Base-by-base conservation (phyloP, 2,113 vertebrate species). In the Neodon shergylaensis region DNA sequence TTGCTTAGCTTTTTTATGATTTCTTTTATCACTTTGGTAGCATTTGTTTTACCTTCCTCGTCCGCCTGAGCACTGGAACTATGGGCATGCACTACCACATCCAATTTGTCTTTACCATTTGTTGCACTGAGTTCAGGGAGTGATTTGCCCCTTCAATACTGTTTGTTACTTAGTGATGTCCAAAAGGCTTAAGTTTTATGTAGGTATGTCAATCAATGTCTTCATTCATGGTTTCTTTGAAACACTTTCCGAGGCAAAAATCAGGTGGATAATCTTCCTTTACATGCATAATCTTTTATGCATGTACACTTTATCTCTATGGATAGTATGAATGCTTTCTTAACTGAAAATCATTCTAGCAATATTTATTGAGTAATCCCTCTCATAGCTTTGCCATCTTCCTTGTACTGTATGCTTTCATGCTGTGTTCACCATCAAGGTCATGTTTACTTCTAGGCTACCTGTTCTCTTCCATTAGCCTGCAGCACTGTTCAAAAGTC, bases 1-100 rank as follows among this genome's bases (percentile, higher is more conserved):
- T 58, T 93, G 58, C 26, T 92, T 42, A 81, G 39, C 31, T 76
- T 94, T 92, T 82, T 73, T 77, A 33, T 65, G 81, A 91, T 16
- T 92, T 65, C 54, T 82, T 39, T 17, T 87, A 44, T 90, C 39
- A 86, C 36, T 94, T 87, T 52, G 74, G 5, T 83, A 77, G n/a
- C 33, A 66, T 76, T 11, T 88, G 5, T 83, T 94, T 94, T 78
- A 52, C 44, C 49, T n/a, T 16, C 76, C 16, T 49, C 7, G 52
- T 9, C 4, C 19, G 5, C 33, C 49, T 58, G 13, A 21, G 52
- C 54, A 19, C 52, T n/a, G 14, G 33, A 31, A 36, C 24, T 79
- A 54, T 9, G 4, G 52, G 8, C 31, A 54, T 54, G 49, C 17
- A n/a, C 78, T 24, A n/a, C 10, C 52, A 54, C 33, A n/a, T 33